Base-by-base conservation (phyloP, 2,113 vertebrate species). In the Chrysemys picta region DNA sequence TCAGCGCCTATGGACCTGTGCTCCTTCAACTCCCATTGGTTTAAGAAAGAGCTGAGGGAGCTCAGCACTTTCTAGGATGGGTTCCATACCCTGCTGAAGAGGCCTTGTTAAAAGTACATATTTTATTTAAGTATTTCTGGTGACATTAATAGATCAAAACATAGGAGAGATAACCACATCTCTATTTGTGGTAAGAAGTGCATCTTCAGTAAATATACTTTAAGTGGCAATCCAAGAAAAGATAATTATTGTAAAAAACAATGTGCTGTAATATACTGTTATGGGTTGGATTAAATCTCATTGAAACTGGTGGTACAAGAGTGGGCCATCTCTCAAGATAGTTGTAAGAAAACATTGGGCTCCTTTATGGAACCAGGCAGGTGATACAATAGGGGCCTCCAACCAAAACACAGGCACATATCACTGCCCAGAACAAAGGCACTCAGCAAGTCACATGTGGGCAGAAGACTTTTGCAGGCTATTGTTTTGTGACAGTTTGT, bases 21-120 rank as follows among this genome's bases (percentile, higher is more conserved):
- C 38, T 38, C 38, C 53, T 79, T 10, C 45, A 87, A 42, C 47
- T 57, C 3, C n/a, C 29, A 65, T 52, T 75, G n/a, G n/a, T 59
- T 90, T 83, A 83, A 25, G 78, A 38, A 80, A 35, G 49, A 57
- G 91, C 87, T 87, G 42, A 85, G 93, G 91, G 38, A 10, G 50
- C 2, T 42, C 24, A 52, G 6, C 10, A 62, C 2, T 85, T 27
- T 9, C 85, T 7, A 14, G 35, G 79, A 93, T 81, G 27, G 4
- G 4, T 31, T 87, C 35, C 38, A 88, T 54, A 53, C 27, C 12
- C 89, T 38, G 82, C 10, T 80, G 59, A 94, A 21, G 8, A 29
- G 78, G 10, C 5, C 14, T 22, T 22, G 62, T 65, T 50, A 50
- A 80, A 87, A 72, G 10, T 17, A 16, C 62, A 85, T 52, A 47